These are phyloP conservation scores for Mus musculus DNA, from an alignment of 2,113 vertebrate species.

Conservation along the genomic window DNA sequence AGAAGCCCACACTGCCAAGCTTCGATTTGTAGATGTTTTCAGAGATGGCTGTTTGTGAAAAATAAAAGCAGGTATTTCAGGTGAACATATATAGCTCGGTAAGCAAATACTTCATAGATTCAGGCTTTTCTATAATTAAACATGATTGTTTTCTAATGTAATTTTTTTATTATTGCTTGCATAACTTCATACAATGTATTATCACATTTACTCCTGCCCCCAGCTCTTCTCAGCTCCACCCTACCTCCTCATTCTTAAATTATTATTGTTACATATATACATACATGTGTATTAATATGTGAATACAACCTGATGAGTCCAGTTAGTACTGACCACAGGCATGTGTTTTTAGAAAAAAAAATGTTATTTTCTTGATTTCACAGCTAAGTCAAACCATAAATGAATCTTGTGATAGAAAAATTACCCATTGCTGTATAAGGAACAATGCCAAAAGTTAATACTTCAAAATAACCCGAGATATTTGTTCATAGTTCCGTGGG, in stretches of 20 bases:
- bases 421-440: not conserved
- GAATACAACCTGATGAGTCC: not conserved
- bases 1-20: not conserved
- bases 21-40: not conserved
- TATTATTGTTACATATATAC: not conserved
- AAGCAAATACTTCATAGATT: not conserved
- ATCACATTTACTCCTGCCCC: not conserved
- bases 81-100: not conserved
- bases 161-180: not conserved
- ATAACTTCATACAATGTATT: not conserved
- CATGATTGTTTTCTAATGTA: not conserved
- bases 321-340: not conserved
- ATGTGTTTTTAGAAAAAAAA: not conserved
- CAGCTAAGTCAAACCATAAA: constrained; percentile 2
- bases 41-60: constrained; percentile 26
- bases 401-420: not conserved
- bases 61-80: not conserved
- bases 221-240: not conserved
- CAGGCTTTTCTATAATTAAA: not conserved
- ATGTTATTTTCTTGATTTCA: constrained; percentile 24
- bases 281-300: not conserved
- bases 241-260: not conserved
- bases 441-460: not conserved
- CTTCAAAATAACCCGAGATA: not conserved
- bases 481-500: not conserved